Conservation (phyloP, 2,113 vertebrate genomes). For the Melanerpes formicivorus region DNA sequence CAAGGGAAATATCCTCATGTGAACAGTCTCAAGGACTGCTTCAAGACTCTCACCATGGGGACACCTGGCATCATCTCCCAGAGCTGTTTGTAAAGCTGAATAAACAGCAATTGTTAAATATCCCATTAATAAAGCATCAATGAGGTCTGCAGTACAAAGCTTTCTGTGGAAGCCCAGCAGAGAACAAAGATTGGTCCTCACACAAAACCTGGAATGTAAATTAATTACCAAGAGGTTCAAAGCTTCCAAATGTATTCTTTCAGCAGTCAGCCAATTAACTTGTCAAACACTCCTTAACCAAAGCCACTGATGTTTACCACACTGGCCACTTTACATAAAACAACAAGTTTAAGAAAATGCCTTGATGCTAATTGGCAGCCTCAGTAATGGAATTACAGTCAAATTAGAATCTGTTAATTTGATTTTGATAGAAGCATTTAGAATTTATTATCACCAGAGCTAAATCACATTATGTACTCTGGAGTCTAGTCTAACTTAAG, state of each 20-base stretch:
- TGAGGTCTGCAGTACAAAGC: neutral
- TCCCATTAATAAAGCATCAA: neutral
- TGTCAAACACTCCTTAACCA: neutral
- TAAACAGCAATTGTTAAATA: neutral
- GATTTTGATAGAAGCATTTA: neutral
- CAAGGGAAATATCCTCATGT: neutral
- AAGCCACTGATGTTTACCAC: neutral
- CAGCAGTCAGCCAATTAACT: neutral
- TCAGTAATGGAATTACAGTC: neutral
- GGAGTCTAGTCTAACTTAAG: neutral
- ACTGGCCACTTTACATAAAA: neutral
- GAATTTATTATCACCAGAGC: neutral
- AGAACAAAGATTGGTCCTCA: neutral
- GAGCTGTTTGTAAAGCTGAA: neutral
- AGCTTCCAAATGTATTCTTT: neutral
- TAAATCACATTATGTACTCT: neutral
- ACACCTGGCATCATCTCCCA: neutral
- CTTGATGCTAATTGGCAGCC: neutral
- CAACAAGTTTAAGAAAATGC: neutral
- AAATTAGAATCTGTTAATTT: neutral
- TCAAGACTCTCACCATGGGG: neutral
- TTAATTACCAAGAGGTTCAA: constrained; percentile 7
- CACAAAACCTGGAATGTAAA: neutral
- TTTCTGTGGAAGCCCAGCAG: neutral
- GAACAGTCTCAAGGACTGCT: neutral